Base-by-base conservation (phyloP, 2,888 invertebrate genomes). In the Octonoba sinensis region DNA sequence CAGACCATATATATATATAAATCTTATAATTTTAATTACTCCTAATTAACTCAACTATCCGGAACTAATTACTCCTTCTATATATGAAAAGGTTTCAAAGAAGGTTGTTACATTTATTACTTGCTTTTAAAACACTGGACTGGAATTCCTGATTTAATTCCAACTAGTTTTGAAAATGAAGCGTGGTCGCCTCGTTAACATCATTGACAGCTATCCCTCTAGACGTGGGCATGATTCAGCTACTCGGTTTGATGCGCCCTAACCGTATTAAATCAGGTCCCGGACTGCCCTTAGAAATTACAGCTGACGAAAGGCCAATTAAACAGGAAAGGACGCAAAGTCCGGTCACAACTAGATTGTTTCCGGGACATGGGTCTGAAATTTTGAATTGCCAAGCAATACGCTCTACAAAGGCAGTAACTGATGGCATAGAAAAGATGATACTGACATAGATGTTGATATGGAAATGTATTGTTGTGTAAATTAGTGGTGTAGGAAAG, bases 321-420 rank as follows among this genome's bases (percentile, higher is more conserved):
- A 70, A 36, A 54, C 18, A 54, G 36, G 13, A 49, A 22, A 69
- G 44, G n/a, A n/a, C 64, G 36, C 36, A 36, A 27, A 36, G 54
- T 20, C 44, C 59, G 44, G 70, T 44, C 36, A 44, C 27, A 1
- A 51, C 59, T 8, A 27, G 65, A 54, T 20, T 18, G 59, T 47
- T 57, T 59, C 59, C 73, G 56, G 65, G 65, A 59, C 46, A 44
- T 44, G 44, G 16, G 64, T 54, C 56, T 36, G 11, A 44, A 56
- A 62, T 70, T 77, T 77, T 77, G 76, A 77, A 69, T 77, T 70
- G 70, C 69, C 56, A 54, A 70, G 70, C 27, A 36, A 36, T 36
- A 8, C 36, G 36, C 36, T n/a, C n/a, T 36, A 8, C 36, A 36
- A 8, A 11, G 36, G 36, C 36, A 36, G 8, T 36, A 36, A 8